Conservation (phyloP, 2,888 invertebrate species). For the Saturnia japonica region DNA sequence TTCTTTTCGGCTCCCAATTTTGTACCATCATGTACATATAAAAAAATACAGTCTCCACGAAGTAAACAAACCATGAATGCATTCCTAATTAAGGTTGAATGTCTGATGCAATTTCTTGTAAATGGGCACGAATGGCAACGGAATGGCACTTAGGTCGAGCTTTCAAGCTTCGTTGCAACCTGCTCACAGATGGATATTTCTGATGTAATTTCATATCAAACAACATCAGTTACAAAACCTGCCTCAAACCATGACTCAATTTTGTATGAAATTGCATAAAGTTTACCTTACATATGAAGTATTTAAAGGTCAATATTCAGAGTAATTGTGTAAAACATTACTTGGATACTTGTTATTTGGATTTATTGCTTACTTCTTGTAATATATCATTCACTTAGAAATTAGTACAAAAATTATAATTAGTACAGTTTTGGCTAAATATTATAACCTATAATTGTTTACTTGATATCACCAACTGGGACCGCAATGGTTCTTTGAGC, state of each 20-base stretch:
- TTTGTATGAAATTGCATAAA: not conserved
- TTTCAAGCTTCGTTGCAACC: slow-evolving; percentile 3
- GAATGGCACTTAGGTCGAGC: not conserved
- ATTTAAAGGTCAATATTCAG: not conserved
- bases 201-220: not conserved
- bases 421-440: too few relatives aligned
- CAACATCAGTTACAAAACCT: not conserved
- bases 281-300: not conserved
- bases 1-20: too few relatives aligned
- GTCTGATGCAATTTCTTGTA: slow-evolving; percentile 47
- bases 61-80: slow-evolving; percentile 8
- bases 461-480: too few relatives aligned
- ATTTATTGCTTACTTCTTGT: too few relatives aligned
- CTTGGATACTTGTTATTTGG: too few relatives aligned
- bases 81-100: slow-evolving; percentile 20
- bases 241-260: not conserved
- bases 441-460: too few relatives aligned
- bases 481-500: too few relatives aligned
- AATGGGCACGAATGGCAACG: slow-evolving; percentile 4
- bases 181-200: not conserved
- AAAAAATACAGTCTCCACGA: not conserved
- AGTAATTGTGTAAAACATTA: not conserved
- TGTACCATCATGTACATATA: too few relatives aligned
- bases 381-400: too few relatives aligned
- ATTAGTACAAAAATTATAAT: too few relatives aligned